Conservation (phyloP, 2,888 invertebrate genomes). For the Tanytarsus gracilentus region DNA sequence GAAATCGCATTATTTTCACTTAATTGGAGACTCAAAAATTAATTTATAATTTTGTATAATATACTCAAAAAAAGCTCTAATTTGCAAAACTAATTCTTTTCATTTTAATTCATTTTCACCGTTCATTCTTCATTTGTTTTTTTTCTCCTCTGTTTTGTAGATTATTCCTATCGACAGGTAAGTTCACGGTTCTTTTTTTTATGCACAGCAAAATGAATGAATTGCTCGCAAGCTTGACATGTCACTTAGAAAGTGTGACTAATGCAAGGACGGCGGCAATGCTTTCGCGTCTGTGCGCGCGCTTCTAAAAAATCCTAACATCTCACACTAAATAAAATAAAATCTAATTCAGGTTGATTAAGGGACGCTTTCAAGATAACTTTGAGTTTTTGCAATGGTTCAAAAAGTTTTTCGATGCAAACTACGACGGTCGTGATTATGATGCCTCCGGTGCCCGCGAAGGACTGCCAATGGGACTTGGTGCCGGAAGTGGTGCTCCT, state of each 20-base stretch:
- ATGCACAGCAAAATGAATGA: not conserved
- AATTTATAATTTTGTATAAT: too few species aligned
- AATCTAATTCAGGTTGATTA: slow-evolving; percentile 55
- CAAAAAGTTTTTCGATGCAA: slow-evolving; percentile 99
- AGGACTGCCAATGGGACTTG: slow-evolving; percentile 76
- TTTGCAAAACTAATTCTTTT: not conserved
- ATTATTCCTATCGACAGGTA: slow-evolving; percentile 44
- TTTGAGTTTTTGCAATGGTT: slow-evolving; percentile 99
- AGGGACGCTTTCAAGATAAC: slow-evolving; percentile 98
- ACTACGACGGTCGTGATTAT: slow-evolving; percentile 91
- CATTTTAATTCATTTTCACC: not conserved
- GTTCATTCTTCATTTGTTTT: slow-evolving; percentile 21
- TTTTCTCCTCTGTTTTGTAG: slow-evolving; percentile 37
- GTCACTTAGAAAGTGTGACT: slow-evolving; percentile 3
- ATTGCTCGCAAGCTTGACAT: not conserved
- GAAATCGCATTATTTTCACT: too few species aligned
- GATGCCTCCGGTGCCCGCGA: slow-evolving; percentile 80
- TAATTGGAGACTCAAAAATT: too few species aligned
- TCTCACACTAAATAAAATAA: not conserved
- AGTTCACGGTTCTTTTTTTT: slow-evolving; percentile 14
- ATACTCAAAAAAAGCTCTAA: too few species aligned
- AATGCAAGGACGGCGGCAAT: not conserved
- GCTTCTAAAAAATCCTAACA: too few species aligned
- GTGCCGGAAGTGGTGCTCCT: slow-evolving; percentile 39
- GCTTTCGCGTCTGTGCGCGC: too few species aligned